These are phyloP conservation scores for Neolamprologus tretocephalus DNA, from an alignment of 2,113 vertebrate genomes.

Conservation along the genomic window DNA sequence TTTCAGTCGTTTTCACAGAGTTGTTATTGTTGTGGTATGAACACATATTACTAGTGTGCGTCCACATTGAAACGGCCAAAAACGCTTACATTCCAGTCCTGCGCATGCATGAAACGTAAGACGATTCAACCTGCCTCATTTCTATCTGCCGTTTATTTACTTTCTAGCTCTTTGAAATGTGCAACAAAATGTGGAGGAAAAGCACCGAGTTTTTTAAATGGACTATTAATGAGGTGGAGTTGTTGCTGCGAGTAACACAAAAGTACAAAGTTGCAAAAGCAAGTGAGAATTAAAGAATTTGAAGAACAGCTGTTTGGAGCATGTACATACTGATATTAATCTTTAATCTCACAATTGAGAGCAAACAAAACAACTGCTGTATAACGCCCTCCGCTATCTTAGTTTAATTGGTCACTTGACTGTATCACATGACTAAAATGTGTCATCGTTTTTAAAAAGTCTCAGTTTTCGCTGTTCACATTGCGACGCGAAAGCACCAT, in stretches of 20 bases:
- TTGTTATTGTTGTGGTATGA: no score
- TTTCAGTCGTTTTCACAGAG: not conserved
- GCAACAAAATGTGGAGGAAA: not conserved
- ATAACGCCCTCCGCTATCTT: not conserved
- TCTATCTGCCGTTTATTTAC: not conserved
- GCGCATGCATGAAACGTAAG: accelerated
- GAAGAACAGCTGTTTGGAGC: not conserved
- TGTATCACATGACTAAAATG: not conserved
- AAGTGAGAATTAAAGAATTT: not conserved
- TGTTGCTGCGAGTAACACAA: not conserved
- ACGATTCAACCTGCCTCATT: not conserved
- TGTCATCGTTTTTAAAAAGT: not conserved
- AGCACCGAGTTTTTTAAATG: not conserved
- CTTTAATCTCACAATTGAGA: not conserved
- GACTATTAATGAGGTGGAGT: not conserved
- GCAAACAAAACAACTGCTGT: not conserved
- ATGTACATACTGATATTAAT: not conserved
- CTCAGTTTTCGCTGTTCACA: not conserved
- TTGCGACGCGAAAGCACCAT: accelerated
- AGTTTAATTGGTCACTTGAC: not conserved
- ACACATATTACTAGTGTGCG: no score
- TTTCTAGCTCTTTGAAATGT: not conserved
- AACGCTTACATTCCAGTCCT: not conserved
- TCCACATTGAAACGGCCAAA: not conserved
- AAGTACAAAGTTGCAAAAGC: not conserved